Evolutionary conservation across 2,888 invertebrate genomes (phyloP), one percentile per base, ranked within the genome.

Genomic region (Chrysolina americana): DNA sequence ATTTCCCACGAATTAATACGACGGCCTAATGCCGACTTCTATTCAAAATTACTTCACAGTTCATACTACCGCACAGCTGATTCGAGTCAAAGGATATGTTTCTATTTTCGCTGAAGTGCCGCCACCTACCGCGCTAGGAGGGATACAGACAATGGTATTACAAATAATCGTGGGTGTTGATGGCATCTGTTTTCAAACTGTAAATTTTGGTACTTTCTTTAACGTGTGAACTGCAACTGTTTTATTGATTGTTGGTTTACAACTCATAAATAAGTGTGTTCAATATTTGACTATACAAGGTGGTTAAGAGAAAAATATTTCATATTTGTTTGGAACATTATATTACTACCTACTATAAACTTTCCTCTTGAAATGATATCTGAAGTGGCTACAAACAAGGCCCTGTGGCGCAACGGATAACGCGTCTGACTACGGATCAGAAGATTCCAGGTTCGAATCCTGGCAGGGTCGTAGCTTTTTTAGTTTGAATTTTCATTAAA

Each of bases 391-490:
- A 44, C 44, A 17, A 1, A 15, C 23, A 77, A 81, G 89, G 89
- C 88, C 89, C 89, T 89, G 89, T 89, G 89, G 89, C 89, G 89
- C 89, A 89, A 89, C 89, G 89, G 89, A 89, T 89, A 89, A 89
- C 89, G 89, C 89, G 89, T 89, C 89, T 89, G 89, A 89, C 89
- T 89, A 89, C 89, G 89, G 89, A 89, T 89, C 89, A 89, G 89
- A 89, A 89, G 89, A 89, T 89, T 89, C 89, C 89, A 89, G 89
- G 89, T 89, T 89, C 89, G 89, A 89, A 89, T 89, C 89, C 89
- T 89, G 89, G 89, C 89, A 89, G 88, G 89, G 87, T 89, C 89
- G 88, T 36, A n/a, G 48, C 68, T 68, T 77, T 79, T 82, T 83
- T 28, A 3, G 28, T 28, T 28, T 28, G 2, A 2, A 5, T 28